A percentile compares a stretch with the other conserved stretches of the same genome.
These are phyloP conservation scores for Sebastes glaucus DNA, from an alignment of 2,797 vertebrate genomes.

Conservation along the genomic window DNA sequence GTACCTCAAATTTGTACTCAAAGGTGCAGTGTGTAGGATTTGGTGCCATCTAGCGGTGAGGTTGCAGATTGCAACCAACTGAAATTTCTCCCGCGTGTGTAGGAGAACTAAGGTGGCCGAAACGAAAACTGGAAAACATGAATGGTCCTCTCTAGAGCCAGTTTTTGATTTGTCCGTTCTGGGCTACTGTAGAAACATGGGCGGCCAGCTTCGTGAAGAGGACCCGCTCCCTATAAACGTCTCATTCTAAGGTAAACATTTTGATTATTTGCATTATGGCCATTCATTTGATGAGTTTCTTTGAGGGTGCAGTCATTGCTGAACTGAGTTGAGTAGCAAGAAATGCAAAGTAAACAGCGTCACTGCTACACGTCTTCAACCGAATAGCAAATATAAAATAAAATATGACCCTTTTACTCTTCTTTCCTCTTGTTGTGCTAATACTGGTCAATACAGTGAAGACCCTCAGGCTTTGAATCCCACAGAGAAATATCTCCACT, in stretches of 20 bases:
- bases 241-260: too few relatives aligned
- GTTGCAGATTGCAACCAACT: too few relatives aligned
- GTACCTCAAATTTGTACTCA: neutral
- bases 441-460: neutral
- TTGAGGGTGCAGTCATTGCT: neutral
- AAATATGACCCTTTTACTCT: neutral
- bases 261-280: neutral
- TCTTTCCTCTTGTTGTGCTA: neutral
- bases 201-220: too few relatives aligned
- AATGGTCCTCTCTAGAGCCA: too few relatives aligned
- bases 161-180: too few relatives aligned
- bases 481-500: slow-evolving; percentile 27
- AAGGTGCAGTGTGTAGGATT: too few relatives aligned
- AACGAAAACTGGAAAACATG: too few relatives aligned
- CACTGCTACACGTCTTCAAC: neutral
- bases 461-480: neutral
- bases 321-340: neutral
- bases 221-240: too few relatives aligned
- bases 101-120: too few relatives aligned
- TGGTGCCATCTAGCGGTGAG: too few relatives aligned
- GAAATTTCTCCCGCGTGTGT: too few relatives aligned
- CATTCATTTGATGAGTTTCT: neutral
- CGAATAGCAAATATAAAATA: neutral
- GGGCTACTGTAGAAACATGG: too few relatives aligned
- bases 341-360: neutral